phyloP scores from a whole-genome alignment of 2,888 invertebrate genomes.

The Odontocolon sp. region DNA sequence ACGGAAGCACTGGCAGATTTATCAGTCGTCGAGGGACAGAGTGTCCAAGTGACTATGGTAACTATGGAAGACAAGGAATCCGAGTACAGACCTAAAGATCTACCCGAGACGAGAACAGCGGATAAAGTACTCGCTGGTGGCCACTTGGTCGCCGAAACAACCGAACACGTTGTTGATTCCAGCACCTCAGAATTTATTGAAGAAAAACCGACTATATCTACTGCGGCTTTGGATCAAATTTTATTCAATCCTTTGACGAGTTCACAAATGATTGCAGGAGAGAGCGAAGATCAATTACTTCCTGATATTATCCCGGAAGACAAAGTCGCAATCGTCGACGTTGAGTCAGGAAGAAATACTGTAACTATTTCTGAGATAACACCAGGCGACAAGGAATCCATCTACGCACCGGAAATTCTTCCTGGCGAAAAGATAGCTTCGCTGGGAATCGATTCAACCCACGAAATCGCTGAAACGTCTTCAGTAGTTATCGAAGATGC shows the following conservation, averaged over 20 bases:
- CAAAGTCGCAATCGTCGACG: constrained; percentile 81
- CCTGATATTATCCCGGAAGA: constrained; percentile 70
- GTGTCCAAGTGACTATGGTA: constrained; percentile 74
- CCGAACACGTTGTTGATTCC: constrained; percentile 78
- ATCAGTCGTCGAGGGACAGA: constrained; percentile 73
- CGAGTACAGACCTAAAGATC: constrained; percentile 77
- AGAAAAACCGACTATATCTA: constrained; percentile 70
- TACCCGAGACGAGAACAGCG: constrained; percentile 76
- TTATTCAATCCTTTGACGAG: constrained; percentile 81
- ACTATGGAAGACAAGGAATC: constrained; percentile 82
- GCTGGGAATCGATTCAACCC: constrained; percentile 68
- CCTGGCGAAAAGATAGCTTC: constrained; percentile 67
- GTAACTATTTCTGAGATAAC: constrained; percentile 81
- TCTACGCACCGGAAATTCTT: constrained; percentile 67
- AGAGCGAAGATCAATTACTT: constrained; percentile 81
- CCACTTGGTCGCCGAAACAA: constrained; percentile 74
- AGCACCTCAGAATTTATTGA: constrained; percentile 74
- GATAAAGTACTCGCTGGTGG: constrained; percentile 67
- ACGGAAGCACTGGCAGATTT: constrained; percentile 70
- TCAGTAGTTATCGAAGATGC: constrained; percentile 77
- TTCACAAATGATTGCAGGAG: constrained; percentile 82
- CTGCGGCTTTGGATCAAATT: constrained; percentile 77
- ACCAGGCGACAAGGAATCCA: constrained; percentile 81
- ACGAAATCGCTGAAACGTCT: constrained; percentile 80
- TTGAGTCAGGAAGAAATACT: constrained; percentile 82